phyloP scores from a whole-genome alignment of 2,797 vertebrate genomes.

The Calcarius lapponicus region DNA sequence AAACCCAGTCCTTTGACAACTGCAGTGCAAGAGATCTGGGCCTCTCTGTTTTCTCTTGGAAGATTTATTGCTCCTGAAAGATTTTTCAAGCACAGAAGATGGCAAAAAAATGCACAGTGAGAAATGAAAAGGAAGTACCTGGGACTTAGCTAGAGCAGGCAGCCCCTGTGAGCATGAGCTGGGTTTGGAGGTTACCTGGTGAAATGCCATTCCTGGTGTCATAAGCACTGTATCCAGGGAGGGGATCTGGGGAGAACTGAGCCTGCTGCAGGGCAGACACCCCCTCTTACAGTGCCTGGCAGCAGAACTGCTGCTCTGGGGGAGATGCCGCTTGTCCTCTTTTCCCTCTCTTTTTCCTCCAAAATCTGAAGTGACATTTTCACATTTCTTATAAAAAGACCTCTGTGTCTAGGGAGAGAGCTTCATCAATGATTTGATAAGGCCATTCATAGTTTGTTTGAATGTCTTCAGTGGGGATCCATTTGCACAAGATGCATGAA shows the following conservation, averaged over 20 bases:
- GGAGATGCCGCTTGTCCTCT: background rate
- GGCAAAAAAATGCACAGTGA: background rate
- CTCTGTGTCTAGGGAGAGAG: background rate
- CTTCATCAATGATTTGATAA: background rate
- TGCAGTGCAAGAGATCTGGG: background rate
- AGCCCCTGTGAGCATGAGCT: background rate
- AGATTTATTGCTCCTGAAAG: slow-evolving; percentile 6
- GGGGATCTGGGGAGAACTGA: background rate
- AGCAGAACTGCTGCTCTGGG: background rate
- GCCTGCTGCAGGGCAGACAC: background rate
- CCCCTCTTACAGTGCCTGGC: background rate
- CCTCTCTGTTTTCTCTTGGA: slow-evolving; percentile 22
- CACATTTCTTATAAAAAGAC: background rate
- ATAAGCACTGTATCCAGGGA: fast-evolving
- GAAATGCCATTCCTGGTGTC: background rate
- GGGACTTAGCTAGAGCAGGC: background rate
- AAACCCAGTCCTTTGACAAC: slow-evolving; percentile 8
- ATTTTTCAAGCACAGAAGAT: background rate
- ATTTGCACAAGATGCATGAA: fast-evolving
- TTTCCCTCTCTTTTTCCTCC: background rate
- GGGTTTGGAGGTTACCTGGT: background rate
- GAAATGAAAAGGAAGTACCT: background rate
- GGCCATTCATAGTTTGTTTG: background rate
- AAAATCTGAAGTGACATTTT: background rate
- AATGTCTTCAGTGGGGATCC: background rate